phyloP scores from a whole-genome alignment of 1,140 invertebrate species.

The Drosophila nigrodunni region DNA sequence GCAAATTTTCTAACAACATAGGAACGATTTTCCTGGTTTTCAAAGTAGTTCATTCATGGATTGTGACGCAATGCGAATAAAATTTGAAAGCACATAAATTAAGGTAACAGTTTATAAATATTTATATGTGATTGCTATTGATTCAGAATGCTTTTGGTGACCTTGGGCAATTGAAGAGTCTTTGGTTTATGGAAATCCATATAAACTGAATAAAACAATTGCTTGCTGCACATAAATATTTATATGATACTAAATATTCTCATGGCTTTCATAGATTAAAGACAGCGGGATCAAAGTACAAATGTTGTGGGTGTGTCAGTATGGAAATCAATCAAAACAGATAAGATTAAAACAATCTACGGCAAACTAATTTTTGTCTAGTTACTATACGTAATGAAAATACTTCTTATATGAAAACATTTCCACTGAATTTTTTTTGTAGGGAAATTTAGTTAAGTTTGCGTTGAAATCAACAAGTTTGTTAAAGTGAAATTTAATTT shows the following conservation, averaged over 20 bases:
- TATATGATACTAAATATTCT: slow-evolving; percentile 16
- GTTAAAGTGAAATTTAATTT: too few relatives aligned
- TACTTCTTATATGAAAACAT: too few relatives aligned
- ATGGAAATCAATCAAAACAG: too few relatives aligned
- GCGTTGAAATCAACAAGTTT: too few relatives aligned
- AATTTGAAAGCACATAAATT: slow-evolving; percentile 54
- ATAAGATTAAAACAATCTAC: neutral
- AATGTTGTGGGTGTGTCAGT: slow-evolving; percentile 23
- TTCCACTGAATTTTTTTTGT: too few relatives aligned
- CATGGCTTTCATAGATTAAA: slow-evolving; percentile 15
- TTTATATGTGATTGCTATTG: slow-evolving; percentile 46
- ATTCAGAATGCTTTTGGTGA: slow-evolving; percentile 28
- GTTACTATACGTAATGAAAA: too few relatives aligned
- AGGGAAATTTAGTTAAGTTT: too few relatives aligned
- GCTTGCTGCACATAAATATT: slow-evolving; percentile 25
- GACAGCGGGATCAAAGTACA: neutral
- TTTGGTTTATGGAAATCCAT: slow-evolving; percentile 42
- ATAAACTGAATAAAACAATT: slow-evolving; percentile 28
- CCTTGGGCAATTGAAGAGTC: slow-evolving; percentile 50
- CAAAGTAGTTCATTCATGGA: slow-evolving; percentile 32
- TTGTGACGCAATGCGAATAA: slow-evolving; percentile 34
- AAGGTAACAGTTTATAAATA: slow-evolving; percentile 55
- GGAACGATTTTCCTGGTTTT: slow-evolving; percentile 18
- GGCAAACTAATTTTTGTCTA: too few relatives aligned
- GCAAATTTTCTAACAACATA: slow-evolving; percentile 28